phyloP scores from a whole-genome alignment of 2,113 vertebrate species.

The Panthera tigris region DNA sequence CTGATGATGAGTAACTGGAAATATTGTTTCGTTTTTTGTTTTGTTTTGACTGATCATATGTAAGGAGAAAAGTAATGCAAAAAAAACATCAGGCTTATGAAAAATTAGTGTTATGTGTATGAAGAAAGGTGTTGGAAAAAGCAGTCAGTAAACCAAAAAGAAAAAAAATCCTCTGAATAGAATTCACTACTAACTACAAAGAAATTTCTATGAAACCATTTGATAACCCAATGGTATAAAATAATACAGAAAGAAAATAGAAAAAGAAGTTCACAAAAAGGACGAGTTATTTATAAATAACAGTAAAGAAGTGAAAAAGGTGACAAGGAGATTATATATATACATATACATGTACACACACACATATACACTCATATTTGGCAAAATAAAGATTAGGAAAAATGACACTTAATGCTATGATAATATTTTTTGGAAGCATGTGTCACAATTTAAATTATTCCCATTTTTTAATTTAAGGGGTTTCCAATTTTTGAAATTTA shows the following conservation, averaged over 20 bases:
- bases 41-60: background rate
- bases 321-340: background rate
- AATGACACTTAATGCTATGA: background rate
- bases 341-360: background rate
- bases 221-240: background rate
- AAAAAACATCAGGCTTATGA: background rate
- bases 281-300: background rate
- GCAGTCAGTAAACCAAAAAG: background rate
- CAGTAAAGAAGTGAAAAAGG: background rate
- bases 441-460: background rate
- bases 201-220: background rate
- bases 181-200: background rate
- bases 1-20: background rate
- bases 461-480: background rate
- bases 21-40: no score
- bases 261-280: background rate
- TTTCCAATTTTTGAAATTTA: slow-evolving; percentile 6
- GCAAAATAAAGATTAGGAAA: background rate
- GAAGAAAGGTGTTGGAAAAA: background rate
- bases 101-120: background rate
- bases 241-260: background rate
- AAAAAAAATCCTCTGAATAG: background rate
- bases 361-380: background rate
- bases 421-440: background rate
- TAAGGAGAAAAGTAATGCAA: background rate